Percentiles rank a stretch among this genome's conserved stretches.
phyloP scores from a whole-genome alignment of 2,888 invertebrate genomes.

The Temnothorax unifasciatus region DNA sequence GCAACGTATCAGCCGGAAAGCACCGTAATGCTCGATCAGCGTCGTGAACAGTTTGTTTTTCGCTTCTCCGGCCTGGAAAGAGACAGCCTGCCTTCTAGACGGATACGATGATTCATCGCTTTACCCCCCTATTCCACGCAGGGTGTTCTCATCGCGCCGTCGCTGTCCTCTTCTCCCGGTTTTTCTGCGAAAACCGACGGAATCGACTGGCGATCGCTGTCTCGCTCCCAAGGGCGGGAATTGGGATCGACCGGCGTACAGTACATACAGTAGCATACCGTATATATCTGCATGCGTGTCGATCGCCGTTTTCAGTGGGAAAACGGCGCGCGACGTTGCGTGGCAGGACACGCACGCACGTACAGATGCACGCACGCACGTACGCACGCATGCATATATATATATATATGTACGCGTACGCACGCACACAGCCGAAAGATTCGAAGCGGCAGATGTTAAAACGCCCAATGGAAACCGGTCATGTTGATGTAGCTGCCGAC shows the following conservation, averaged over 20 bases:
- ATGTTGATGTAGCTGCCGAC: constrained; percentile 86
- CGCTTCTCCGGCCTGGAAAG: constrained; percentile 38
- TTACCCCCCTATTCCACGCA: constrained; percentile 23
- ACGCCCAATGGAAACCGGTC: constrained; percentile 84
- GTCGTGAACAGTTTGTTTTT: constrained; percentile 39
- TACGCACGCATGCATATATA: not conserved
- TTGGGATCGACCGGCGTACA: constrained; percentile 29
- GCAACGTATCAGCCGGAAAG: constrained; percentile 35
- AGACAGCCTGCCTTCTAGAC: constrained; percentile 31
- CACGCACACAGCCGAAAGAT: constrained; percentile 54
- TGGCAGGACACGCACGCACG: constrained; percentile 49
- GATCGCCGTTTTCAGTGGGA: constrained; percentile 50
- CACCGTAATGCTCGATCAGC: constrained; percentile 40
- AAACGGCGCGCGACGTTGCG: constrained; percentile 53
- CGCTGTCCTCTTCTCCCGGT: constrained; percentile 1
- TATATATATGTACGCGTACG: not conserved
- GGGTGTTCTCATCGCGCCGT: constrained; percentile 45
- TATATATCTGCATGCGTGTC: constrained; percentile 41
- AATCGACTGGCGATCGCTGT: constrained; percentile 45
- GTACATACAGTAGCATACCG: not conserved
- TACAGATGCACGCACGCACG: not conserved
- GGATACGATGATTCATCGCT: constrained; percentile 52
- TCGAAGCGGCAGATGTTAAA: constrained; percentile 85
- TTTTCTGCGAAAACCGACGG: constrained; percentile 39
- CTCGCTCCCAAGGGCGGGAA: constrained; percentile 42